Conservation (phyloP, 1,140 invertebrate species). For the Saxidomus purpurata region DNA sequence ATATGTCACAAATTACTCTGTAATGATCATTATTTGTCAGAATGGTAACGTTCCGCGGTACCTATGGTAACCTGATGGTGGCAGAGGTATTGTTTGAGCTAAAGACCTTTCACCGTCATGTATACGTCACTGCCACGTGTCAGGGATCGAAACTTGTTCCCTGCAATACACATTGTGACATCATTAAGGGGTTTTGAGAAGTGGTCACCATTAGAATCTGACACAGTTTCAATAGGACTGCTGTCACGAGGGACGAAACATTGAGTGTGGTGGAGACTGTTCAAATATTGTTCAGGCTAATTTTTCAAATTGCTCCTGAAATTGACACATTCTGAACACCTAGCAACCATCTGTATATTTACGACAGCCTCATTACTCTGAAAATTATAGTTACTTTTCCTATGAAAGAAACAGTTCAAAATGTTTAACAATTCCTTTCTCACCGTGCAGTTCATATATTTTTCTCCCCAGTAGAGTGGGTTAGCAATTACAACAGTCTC, state of each 20-base stretch:
- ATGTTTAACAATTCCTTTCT: no score
- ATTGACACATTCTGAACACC: not conserved
- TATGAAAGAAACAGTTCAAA: no score
- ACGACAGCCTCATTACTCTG: no score
- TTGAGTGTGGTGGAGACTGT: not conserved
- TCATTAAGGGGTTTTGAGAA: conserved; percentile 43
- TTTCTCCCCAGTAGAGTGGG: no score
- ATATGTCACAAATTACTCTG: conserved; percentile 49
- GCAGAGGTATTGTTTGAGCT: conserved; percentile 20
- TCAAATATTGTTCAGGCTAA: conserved; percentile 46
- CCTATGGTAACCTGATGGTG: conserved; percentile 50
- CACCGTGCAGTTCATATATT: no score
- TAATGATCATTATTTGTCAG: conserved; percentile 50
- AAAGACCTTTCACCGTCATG: conserved; percentile 48
- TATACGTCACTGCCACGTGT: conserved; percentile 69
- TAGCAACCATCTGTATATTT: no score
- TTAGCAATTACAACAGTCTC: no score
- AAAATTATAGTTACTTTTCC: no score
- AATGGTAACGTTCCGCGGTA: not conserved
- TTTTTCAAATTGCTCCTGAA: not conserved
- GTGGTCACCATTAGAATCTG: conserved; percentile 37
- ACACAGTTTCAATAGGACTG: not conserved
- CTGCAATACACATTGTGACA: conserved; percentile 31
- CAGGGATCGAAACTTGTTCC: conserved; percentile 1
- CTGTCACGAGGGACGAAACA: not conserved